Conservation (phyloP, 2,797 vertebrate genomes). For the Oryzias sinensis region DNA sequence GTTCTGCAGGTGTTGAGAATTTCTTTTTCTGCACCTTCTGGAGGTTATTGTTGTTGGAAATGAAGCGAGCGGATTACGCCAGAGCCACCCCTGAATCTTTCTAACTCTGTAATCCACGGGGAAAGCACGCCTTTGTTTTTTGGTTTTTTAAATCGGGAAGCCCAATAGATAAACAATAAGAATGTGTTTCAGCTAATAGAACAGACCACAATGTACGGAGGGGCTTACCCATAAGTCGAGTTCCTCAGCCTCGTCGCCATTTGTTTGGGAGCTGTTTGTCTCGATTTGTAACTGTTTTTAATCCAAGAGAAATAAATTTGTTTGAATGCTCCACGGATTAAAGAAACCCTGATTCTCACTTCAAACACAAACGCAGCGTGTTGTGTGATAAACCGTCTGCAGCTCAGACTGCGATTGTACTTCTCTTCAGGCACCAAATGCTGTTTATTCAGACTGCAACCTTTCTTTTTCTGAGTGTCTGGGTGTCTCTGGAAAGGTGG, state of each 20-base stretch:
- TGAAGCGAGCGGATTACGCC: conserved; percentile 68
- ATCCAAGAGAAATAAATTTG: conserved; percentile 74
- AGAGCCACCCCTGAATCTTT: conserved; percentile 60
- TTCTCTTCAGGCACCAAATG: conserved; percentile 49
- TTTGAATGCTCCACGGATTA: conserved; percentile 78
- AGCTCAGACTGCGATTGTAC: conserved; percentile 67
- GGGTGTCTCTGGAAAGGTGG: conserved; percentile 33
- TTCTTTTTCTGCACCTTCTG: conserved; percentile 41
- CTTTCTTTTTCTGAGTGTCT: conserved; percentile 50
- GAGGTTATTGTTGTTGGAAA: conserved; percentile 59
- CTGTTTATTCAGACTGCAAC: conserved; percentile 61
- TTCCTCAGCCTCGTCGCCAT: conserved; percentile 43
- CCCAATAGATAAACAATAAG: conserved; percentile 75
- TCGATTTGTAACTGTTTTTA: conserved; percentile 77
- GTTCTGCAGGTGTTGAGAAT: conserved; percentile 69
- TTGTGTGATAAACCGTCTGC: conserved; percentile 68
- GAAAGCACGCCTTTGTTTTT: conserved; percentile 38
- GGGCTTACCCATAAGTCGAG: conserved; percentile 63
- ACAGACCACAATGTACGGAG: conserved; percentile 63
- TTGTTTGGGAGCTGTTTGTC: conserved; percentile 72
- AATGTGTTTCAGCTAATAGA: conserved; percentile 69
- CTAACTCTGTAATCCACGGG: conserved; percentile 69
- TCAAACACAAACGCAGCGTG: conserved; percentile 68
- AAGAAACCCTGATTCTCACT: conserved; percentile 73
- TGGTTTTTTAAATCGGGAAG: conserved; percentile 51